Evolutionary conservation across 2,113 vertebrate species (phyloP), one percentile per base, ranked within the genome.

Genomic region (Andinoacara biseriatus): DNA sequence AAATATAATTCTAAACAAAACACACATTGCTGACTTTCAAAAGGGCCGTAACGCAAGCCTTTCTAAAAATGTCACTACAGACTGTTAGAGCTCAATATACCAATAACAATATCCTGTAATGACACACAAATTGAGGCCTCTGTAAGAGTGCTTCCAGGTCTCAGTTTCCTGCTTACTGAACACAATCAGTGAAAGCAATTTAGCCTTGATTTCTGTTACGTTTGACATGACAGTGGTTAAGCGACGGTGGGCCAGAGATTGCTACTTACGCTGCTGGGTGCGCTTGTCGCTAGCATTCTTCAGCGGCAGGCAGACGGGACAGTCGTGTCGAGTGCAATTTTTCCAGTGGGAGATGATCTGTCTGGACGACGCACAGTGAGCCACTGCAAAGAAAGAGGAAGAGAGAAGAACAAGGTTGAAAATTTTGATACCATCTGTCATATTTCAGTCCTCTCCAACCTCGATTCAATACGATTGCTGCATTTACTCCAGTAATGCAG

Each of bases 321-420:
- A 96, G 92, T 96, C 95, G 20, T 96, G 95, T 59, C 95, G 91
- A 17, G 95, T 96, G 90, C 95, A 96, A 83, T 96, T 96, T 92
- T 96, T 96, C 95, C 95, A 96, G 91, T 99, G 98, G 91, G 98
- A 99, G 94, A 99, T 99, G 95, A 99, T 99, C 96, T 99, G 98
- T 95, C 98, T 97, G 20, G 98, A 99, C 80, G 98, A 99, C 86
- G 98, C 98, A 95, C 98, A 99, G 91, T 99, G 98, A 94, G 98
- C 98, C 96, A 99, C 98, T 99, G 94, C 38, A 92, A 89, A 74
- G 14, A 15, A 3, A 87, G 11, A 40, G 6, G 60, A n/a, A 65
- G 15, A 78, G 5, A 65, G 17, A 77, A 8, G 3, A 10, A 49
- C 10, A n/a, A 33, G 49, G 56, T 65, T 81, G 29, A 81, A 26